Evolutionary conservation across 2,888 invertebrate genomes (phyloP).

Genomic region (Poecilobothrus nobilitatus): DNA sequence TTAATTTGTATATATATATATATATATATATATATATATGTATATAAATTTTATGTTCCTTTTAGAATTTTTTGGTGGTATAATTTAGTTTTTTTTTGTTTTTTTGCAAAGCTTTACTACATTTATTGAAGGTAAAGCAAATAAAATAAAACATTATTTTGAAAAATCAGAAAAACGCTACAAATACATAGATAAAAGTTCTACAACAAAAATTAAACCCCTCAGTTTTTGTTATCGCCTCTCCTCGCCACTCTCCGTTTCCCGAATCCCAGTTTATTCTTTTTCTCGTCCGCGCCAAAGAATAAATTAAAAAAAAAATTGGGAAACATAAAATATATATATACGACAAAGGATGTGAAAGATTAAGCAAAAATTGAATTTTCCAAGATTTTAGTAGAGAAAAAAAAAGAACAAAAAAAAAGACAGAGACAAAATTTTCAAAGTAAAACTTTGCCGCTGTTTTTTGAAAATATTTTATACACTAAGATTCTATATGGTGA

Average conservation of each 20-base stretch:
- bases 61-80: not conserved
- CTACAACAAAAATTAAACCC: not conserved
- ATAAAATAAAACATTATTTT: conserved; percentile 4
- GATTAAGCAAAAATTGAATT: conserved; percentile 5
- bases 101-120: not conserved
- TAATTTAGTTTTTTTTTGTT: not conserved
- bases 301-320: no score
- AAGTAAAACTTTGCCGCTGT: not conserved
- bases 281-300: not conserved
- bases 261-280: no score
- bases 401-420: not conserved
- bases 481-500: not conserved
- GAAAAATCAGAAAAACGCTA: not conserved
- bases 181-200: not conserved
- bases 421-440: not conserved
- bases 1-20: not conserved
- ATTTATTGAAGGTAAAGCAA: not conserved
- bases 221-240: no score
- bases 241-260: no score
- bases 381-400: not conserved
- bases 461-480: not conserved
- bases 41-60: not conserved
- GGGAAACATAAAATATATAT: no score
- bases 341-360: not conserved
- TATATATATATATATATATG: not conserved